Evolutionary conservation across 2,888 invertebrate genomes (phyloP), one percentile per base, ranked within the genome.

Genomic region (Oscheius sp.): DNA sequence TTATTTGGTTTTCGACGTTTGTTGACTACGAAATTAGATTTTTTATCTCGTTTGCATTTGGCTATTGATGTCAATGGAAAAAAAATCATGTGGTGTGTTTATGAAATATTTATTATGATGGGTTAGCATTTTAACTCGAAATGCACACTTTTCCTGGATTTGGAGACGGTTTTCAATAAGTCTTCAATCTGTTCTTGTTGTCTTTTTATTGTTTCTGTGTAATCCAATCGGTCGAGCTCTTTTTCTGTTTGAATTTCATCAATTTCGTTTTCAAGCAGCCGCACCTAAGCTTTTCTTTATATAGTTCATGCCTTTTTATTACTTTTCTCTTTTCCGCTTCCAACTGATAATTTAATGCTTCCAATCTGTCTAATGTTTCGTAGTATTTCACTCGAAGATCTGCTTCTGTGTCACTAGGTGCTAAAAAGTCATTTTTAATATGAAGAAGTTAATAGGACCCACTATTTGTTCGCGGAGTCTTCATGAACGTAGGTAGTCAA

Each of bases 221-320:
- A 59, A 30, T 59, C 59, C 5, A 41, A 30, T 2, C 59, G 12
- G n/a, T 59, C 59, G 44, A 59, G 9, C 26, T 59, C 59, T 4
- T 59, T 41, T 26, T 59, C 59, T 17, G 44, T 30, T 20, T 59
- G 44, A 1, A 41, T 6, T 20, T 59, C 59, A 30, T 59, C 59
- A 6, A 59, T 41, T 14, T 59, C 59, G 59, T 59, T 30, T 44
- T 59, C 59, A 26, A 59, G 41, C 14, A 44, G 17, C 2, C 59
- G 41, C 12, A 59, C 54, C 49, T 49, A 49, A 49, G 24, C 14
- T 49, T 9, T 9, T 36, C 36, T 9, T 36, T 36, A 8, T 9
- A 36, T 36, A 9, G 8, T 36, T 36, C 36, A 36, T 9, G 36
- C 14, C 8, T 9, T 36, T 36, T 14, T 9, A 8, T 36, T 14